Percentiles rank a stretch among this genome's conserved stretches.
Evolutionary conservation across 2,888 invertebrate genomes (phyloP).

Genomic region (Dione vanillae): DNA sequence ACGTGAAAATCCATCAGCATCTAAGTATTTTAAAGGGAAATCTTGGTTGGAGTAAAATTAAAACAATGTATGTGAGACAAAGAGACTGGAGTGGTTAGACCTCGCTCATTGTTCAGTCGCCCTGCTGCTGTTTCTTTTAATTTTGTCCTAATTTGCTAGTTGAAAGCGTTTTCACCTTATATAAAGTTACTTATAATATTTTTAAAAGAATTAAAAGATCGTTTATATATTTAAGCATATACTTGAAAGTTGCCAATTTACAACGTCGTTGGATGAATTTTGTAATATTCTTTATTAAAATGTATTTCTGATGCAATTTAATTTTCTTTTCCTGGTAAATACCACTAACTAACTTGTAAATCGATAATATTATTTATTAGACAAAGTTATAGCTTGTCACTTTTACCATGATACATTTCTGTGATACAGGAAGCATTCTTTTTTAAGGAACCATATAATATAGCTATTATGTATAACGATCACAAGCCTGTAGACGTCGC

Average conservation of each 20-base stretch:
- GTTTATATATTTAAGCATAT: neutral
- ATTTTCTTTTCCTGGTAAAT: too few relatives aligned
- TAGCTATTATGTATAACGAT: constrained; percentile 66
- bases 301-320: too few relatives aligned
- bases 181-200: too few relatives aligned
- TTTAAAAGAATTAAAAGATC: too few relatives aligned
- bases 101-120: constrained; percentile 71
- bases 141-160: constrained; percentile 46
- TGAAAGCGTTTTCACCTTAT: neutral
- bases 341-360: too few relatives aligned
- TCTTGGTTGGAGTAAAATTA: constrained; percentile 40
- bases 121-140: constrained; percentile 66
- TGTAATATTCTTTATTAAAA: too few relatives aligned
- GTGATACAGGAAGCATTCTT: constrained; percentile 64
- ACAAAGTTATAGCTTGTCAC: constrained; percentile 6
- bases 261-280: too few relatives aligned
- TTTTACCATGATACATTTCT: constrained; percentile 35
- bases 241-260: too few relatives aligned
- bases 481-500: constrained; percentile 56
- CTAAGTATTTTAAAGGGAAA: constrained; percentile 26
- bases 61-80: constrained; percentile 76
- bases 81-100: constrained; percentile 68
- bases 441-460: constrained; percentile 73
- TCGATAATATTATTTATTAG: too few relatives aligned
- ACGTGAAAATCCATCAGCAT: constrained; percentile 31